phyloP scores from a whole-genome alignment of 2,113 vertebrate species.

The Sclerurus mexicanus region DNA sequence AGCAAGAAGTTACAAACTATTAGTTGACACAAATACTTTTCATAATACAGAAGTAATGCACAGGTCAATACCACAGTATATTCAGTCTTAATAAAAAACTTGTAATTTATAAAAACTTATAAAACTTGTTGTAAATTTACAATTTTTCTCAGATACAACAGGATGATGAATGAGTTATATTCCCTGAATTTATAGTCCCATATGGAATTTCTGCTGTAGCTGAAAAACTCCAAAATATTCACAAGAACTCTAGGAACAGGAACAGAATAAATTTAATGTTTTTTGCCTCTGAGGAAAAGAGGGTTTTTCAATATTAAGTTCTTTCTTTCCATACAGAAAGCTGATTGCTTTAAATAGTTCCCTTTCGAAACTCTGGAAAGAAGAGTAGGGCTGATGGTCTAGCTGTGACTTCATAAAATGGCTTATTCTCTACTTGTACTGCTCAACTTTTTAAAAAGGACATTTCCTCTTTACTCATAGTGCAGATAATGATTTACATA shows the following conservation, averaged over 20 bases:
- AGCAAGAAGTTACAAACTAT: not conserved
- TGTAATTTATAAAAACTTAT: no score
- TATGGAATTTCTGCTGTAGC: not conserved
- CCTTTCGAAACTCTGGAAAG: not conserved
- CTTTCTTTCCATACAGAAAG: not conserved
- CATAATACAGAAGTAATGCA: not conserved
- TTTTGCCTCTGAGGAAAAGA: not conserved
- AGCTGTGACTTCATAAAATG: not conserved
- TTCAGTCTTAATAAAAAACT: not conserved
- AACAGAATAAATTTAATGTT: not conserved
- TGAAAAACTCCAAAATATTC: constrained; percentile 10
- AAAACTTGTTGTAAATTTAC: not conserved
- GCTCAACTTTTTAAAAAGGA: not conserved
- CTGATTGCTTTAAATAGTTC: not conserved
- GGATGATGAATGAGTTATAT: not conserved
- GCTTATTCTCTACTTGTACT: not conserved
- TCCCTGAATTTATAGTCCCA: not conserved
- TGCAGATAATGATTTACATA: not conserved
- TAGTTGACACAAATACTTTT: not conserved
- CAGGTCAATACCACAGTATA: not conserved
- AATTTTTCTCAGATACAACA: not conserved
- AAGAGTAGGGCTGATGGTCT: not conserved
- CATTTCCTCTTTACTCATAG: not conserved
- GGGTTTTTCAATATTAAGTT: not conserved
- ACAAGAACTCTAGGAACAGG: not conserved